Evolutionary conservation across 2,797 vertebrate genomes (phyloP), one percentile per base, ranked within the genome.

Genomic region (Enteromius fasciolatus): DNA sequence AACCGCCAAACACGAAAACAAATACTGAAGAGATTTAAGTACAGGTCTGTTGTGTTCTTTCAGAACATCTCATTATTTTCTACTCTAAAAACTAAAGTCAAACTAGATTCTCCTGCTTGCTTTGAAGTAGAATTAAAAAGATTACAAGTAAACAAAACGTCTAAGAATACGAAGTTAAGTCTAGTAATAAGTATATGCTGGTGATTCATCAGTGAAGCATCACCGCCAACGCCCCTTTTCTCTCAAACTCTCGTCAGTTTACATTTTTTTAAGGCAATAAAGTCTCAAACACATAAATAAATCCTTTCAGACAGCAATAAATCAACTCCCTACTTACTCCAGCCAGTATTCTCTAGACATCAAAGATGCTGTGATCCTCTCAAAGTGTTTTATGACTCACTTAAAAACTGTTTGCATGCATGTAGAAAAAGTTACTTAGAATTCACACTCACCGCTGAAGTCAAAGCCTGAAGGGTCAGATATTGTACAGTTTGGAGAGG

Each of bases 401-500:
- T 20, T 59, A 48, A 61, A 31, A 72, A 44, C 25, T 33, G 28
- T 59, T 72, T 70, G 15, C 44, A 50, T 31, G 25, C n/a, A 67
- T 4, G 5, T 31, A 52, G 46, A 46, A 59, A 28, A 54, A 41
- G 17, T 18, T 9, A 4, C 11, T 44, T 18, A n/a, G 36, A 66
- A 78, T 78, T 12, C 77, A 9, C 15, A 93, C 93, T 93, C 82
- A 94, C 93, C 89, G 76, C 31, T 74, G 33, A 3, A 44, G 72
- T 78, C 46, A 41, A 25, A 80, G 44, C 31, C 68, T 70, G 31
- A 76, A 76, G 70, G 33, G 50, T 78, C 18, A 64, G 50, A n/a
- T 48, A n/a, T 63, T 50, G 50, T 72, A 68, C 79, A 54, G 76
- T 54, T 57, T 83, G 2, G 46, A 3, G 61, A 68, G 31, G 57